These are phyloP conservation scores for Zaprionus capensis DNA, from an alignment of 1,140 invertebrate genomes.

Conservation along the genomic window DNA sequence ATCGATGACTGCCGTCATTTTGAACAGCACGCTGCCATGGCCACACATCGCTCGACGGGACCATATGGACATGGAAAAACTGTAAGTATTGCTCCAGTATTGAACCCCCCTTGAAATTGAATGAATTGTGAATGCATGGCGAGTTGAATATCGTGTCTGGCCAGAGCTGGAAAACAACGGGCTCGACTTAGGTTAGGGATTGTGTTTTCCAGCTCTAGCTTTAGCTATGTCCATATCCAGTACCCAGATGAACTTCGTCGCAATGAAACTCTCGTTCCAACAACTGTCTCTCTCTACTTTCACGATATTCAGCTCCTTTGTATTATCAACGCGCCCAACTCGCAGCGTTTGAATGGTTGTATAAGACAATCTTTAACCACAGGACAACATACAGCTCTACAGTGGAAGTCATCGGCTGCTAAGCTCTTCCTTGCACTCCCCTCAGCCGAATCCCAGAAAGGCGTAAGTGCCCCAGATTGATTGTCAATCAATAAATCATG, in stretches of 20 bases:
- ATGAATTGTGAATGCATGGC: slow-evolving; percentile 67
- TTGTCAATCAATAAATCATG: neutral
- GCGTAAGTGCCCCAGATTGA: slow-evolving; percentile 59
- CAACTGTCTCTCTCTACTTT: slow-evolving; percentile 74
- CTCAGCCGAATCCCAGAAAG: slow-evolving; percentile 77
- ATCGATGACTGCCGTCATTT: slow-evolving; percentile 93
- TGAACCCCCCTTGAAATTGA: neutral
- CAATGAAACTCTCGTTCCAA: slow-evolving; percentile 42
- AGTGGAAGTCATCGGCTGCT: slow-evolving; percentile 83
- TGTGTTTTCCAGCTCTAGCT: slow-evolving; percentile 41
- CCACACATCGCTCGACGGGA: slow-evolving; percentile 76
- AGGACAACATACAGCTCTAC: slow-evolving; percentile 81
- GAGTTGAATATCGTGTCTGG: slow-evolving; percentile 80
- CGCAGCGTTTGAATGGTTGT: slow-evolving; percentile 84
- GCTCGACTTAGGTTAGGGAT: neutral
- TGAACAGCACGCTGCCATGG: slow-evolving; percentile 89
- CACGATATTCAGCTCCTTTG: slow-evolving; percentile 84
- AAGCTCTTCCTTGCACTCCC: slow-evolving; percentile 84
- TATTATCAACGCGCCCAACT: slow-evolving; percentile 84
- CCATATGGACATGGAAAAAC: slow-evolving; percentile 84
- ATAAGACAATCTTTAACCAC: slow-evolving; percentile 85
- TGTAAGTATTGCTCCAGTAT: slow-evolving; percentile 61
- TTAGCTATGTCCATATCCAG: slow-evolving; percentile 29
- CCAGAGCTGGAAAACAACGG: slow-evolving; percentile 40
- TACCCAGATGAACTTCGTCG: slow-evolving; percentile 27